These are phyloP conservation scores for Panorpa germanica DNA, from an alignment of 2,888 invertebrate species.

Conservation along the genomic window DNA sequence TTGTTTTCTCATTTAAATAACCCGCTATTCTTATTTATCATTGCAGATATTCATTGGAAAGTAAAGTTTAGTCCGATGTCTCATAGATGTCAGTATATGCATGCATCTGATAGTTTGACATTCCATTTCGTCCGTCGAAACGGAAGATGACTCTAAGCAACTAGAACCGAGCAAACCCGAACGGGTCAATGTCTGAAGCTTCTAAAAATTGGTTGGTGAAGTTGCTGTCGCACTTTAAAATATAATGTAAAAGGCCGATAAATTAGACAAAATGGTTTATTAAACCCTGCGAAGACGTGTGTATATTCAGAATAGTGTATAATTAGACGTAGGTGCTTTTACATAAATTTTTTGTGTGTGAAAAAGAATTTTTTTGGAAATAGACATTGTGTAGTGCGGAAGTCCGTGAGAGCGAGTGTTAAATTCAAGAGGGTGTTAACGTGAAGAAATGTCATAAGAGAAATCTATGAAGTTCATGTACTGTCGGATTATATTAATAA, in stretches of 20 bases:
- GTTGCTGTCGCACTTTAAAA: conserved; percentile 15
- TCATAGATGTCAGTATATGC: too few species aligned
- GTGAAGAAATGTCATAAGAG: conserved; percentile 59
- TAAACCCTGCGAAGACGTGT: conserved; percentile 20
- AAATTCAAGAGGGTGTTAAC: conserved; percentile 52
- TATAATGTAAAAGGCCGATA: conserved; percentile 34
- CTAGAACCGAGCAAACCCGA: conserved; percentile 44
- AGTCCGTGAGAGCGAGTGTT: conserved; percentile 37
- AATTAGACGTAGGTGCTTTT: conserved; percentile 10
- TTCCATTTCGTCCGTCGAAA: too few species aligned
- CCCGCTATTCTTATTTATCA: too few species aligned
- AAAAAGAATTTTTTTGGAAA: too few species aligned
- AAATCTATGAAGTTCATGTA: conserved; percentile 46
- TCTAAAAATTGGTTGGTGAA: conserved; percentile 37
- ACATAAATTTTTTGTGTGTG: conserved; percentile 9
- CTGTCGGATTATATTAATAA: conserved; percentile 34
- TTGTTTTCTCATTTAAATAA: too few species aligned
- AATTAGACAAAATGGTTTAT: conserved; percentile 33
- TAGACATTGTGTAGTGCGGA: conserved; percentile 25
- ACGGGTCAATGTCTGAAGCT: conserved; percentile 48
- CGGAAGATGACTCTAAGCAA: too few species aligned
- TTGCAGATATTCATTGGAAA: too few species aligned
- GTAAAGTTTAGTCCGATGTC: too few species aligned
- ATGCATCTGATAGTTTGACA: too few species aligned
- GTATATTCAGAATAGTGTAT: conserved; percentile 10